These are phyloP conservation scores for Cheilosia pagana DNA, from an alignment of 2,888 invertebrate genomes.

Conservation along the genomic window DNA sequence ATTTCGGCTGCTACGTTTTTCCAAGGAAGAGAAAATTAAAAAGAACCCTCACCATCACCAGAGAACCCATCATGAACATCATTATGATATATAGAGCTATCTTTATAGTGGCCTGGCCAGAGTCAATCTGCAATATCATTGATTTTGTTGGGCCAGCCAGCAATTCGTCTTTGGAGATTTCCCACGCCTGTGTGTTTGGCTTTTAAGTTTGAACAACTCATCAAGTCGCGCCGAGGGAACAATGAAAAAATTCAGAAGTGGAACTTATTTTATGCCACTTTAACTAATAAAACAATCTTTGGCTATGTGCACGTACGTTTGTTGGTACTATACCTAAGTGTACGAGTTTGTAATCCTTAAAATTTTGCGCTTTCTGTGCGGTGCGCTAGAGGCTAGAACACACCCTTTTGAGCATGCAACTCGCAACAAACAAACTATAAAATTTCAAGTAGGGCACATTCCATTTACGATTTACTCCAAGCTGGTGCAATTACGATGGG, in stretches of 20 bases:
- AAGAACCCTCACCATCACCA: constrained; percentile 60
- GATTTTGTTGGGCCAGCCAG: constrained; percentile 61
- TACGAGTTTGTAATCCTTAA: neutral
- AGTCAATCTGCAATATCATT: constrained; percentile 73
- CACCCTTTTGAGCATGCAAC: constrained; percentile 57
- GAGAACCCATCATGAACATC: constrained; percentile 69
- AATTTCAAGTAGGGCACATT: constrained; percentile 45
- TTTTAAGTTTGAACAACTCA: constrained; percentile 24
- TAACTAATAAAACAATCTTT: constrained; percentile 22
- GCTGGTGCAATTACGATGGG: constrained; percentile 43
- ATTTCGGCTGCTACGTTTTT: constrained; percentile 72
- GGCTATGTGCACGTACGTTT: neutral
- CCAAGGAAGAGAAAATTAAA: constrained; percentile 75
- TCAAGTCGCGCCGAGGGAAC: constrained; percentile 8
- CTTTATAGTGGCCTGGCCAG: constrained; percentile 59
- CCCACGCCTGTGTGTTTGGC: constrained; percentile 64
- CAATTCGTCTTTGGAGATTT: constrained; percentile 62
- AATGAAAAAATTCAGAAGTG: constrained; percentile 29
- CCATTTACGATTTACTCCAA: constrained; percentile 42
- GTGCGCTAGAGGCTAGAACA: constrained; percentile 36
- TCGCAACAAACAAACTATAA: constrained; percentile 41
- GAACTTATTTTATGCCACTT: constrained; percentile 49
- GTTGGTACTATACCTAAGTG: neutral
- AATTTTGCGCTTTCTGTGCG: constrained; percentile 23
- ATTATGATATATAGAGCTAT: constrained; percentile 71